A percentile compares a stretch with the other conserved stretches of the same genome.
Conservation (phyloP, 2,113 vertebrate species). For the Coryphaenoides rupestris region DNA sequence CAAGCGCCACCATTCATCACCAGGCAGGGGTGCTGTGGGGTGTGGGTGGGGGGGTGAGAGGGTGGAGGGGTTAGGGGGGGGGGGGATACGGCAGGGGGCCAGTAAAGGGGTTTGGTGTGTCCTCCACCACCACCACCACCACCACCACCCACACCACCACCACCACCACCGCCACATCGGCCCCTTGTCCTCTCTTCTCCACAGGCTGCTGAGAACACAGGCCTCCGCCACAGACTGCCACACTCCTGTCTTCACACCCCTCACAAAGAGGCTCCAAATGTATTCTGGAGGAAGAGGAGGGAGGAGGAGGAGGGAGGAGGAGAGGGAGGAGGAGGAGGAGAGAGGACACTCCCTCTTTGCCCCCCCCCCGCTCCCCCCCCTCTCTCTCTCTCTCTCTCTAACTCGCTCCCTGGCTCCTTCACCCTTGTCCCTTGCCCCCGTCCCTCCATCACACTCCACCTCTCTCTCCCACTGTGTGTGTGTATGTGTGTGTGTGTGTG, state of each 20-base stretch:
- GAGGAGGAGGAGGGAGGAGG: slow-evolving; percentile 39
- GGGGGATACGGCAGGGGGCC: slow-evolving; percentile 6
- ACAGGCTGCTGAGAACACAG: slow-evolving; percentile 65
- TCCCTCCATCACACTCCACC: too few species aligned
- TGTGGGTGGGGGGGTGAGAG: slow-evolving; percentile 19
- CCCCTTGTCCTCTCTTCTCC: slow-evolving; percentile 56
- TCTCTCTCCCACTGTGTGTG: too few species aligned
- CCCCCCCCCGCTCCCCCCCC: slow-evolving; percentile 3
- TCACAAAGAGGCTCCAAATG: slow-evolving; percentile 68
- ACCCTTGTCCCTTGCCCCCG: slow-evolving; percentile 45
- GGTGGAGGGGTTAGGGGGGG: slow-evolving; percentile 61
- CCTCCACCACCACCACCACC: slow-evolving; percentile 31
- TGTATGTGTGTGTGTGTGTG: too few species aligned
- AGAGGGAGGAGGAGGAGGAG: too few species aligned
- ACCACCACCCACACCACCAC: too few species aligned
- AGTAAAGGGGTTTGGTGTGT: slow-evolving; percentile 39
- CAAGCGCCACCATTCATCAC: slow-evolving; percentile 79
- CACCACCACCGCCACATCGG: background rate
- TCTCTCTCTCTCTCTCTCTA: slow-evolving; percentile 4
- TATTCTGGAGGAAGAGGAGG: slow-evolving; percentile 66
- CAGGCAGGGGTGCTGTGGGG: slow-evolving; percentile 63
- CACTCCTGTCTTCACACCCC: slow-evolving; percentile 65
- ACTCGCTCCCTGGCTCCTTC: slow-evolving; percentile 7
- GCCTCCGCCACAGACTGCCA: slow-evolving; percentile 67
- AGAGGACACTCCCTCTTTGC: background rate